Percentiles rank a stretch among this genome's conserved stretches.
phyloP scores from a whole-genome alignment of 2,888 invertebrate species.

The Metacarcinus magister region DNA sequence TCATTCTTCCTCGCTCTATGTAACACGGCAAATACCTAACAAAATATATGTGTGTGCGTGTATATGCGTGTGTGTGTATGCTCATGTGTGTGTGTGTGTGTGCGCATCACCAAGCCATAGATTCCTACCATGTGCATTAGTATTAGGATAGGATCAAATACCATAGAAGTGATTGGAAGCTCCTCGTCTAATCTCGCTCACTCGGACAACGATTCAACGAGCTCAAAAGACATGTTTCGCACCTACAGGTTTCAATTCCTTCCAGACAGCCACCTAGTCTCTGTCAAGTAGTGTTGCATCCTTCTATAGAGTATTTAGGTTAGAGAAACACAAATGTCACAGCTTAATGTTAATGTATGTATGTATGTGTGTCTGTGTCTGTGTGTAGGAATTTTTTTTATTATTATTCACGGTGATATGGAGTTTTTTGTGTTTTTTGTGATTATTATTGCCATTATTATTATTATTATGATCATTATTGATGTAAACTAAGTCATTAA shows the following conservation, averaged over 20 bases:
- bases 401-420: background rate
- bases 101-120: background rate
- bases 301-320: background rate
- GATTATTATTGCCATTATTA: background rate
- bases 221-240: constrained; percentile 23
- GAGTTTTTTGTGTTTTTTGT: background rate
- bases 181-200: background rate
- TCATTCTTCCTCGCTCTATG: background rate
- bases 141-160: background rate
- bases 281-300: background rate
- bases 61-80: background rate
- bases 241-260: background rate
- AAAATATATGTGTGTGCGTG: background rate
- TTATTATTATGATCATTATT: constrained; percentile 12
- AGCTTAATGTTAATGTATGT: background rate
- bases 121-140: background rate
- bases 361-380: background rate
- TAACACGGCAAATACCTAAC: background rate
- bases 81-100: background rate
- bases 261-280: background rate
- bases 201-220: background rate
- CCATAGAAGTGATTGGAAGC: background rate
- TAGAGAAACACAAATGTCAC: constrained; percentile 4
- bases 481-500: background rate
- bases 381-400: background rate